These are phyloP conservation scores for Merluccius polli DNA, from an alignment of 2,797 vertebrate species.

Conservation along the genomic window DNA sequence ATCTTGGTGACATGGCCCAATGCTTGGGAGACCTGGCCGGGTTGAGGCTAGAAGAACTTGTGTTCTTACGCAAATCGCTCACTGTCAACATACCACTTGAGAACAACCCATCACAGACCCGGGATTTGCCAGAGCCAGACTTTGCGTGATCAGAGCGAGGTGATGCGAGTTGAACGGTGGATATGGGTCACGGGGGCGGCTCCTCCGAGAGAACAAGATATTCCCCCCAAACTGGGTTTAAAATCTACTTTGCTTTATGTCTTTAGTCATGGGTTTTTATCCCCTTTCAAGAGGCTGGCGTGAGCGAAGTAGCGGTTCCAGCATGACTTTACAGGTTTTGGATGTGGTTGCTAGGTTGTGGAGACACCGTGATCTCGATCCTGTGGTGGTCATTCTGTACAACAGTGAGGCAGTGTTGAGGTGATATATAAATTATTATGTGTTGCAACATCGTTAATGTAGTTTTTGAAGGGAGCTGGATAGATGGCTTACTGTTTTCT, in stretches of 20 bases:
- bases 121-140: background rate
- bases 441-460: background rate
- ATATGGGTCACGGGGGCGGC: background rate
- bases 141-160: background rate
- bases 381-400: background rate
- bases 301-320: background rate
- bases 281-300: constrained; percentile 4
- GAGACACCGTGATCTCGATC: background rate
- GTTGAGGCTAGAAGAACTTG: background rate
- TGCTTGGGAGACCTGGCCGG: background rate
- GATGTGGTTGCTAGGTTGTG: background rate
- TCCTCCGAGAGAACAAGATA: constrained; percentile 34
- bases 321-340: background rate
- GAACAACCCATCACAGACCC: constrained; percentile 12
- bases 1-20: constrained; percentile 2
- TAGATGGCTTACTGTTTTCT: background rate
- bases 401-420: background rate
- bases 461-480: background rate
- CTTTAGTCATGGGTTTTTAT: constrained; percentile 21
- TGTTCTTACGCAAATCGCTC: background rate
- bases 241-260: constrained; percentile 26
- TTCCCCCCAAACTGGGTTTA: constrained; percentile 24
- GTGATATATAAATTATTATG: background rate
- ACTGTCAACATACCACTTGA: constrained; percentile 31
- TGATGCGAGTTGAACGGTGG: background rate